Conservation (phyloP, 2,797 vertebrate species). For the Rhincodon typus region DNA sequence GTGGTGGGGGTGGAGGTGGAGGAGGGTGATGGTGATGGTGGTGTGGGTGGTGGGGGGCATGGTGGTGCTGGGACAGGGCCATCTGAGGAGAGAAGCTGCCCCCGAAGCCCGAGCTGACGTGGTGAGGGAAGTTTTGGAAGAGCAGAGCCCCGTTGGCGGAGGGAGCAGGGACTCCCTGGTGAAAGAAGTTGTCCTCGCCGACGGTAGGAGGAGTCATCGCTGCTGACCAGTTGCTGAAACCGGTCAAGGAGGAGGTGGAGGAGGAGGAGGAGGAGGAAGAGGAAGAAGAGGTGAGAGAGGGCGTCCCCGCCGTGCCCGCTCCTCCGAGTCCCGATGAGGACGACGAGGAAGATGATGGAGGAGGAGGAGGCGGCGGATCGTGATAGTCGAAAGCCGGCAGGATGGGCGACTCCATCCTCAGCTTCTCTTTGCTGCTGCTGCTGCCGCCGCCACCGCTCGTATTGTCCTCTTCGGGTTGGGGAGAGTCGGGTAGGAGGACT, state of each 20-base stretch:
- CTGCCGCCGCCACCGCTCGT: conserved; percentile 43
- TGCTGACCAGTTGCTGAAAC: conserved; percentile 97
- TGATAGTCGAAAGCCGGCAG: conserved; percentile 93
- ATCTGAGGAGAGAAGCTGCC: conserved; percentile 95
- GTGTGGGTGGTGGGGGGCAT: conserved; percentile 66
- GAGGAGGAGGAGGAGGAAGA: conserved; percentile 75
- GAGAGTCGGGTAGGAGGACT: conserved; percentile 78
- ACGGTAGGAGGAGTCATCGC: conserved; percentile 89
- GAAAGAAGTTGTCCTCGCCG: conserved; percentile 93
- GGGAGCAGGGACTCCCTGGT: conserved; percentile 76
- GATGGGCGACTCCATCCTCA: conserved; percentile 89
- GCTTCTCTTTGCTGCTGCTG: conserved; percentile 80
- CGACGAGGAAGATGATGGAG: background rate
- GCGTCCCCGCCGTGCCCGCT: conserved; percentile 60
- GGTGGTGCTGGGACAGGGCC: conserved; percentile 90
- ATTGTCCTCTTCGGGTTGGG: conserved; percentile 71
- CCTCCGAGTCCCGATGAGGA: conserved; percentile 67
- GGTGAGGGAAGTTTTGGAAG: conserved; percentile 98
- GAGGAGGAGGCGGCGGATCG: conserved; percentile 55
- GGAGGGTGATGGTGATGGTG: conserved; percentile 59
- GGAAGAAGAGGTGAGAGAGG: conserved; percentile 85
- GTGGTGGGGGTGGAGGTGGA: conserved; percentile 64
- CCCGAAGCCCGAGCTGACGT: conserved; percentile 87
- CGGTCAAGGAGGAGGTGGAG: conserved; percentile 85
- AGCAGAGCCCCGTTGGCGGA: conserved; percentile 87